Evolutionary conservation across 2,888 invertebrate species (phyloP), one percentile per base, ranked within the genome.

Genomic region (Melanostoma scalare): DNA sequence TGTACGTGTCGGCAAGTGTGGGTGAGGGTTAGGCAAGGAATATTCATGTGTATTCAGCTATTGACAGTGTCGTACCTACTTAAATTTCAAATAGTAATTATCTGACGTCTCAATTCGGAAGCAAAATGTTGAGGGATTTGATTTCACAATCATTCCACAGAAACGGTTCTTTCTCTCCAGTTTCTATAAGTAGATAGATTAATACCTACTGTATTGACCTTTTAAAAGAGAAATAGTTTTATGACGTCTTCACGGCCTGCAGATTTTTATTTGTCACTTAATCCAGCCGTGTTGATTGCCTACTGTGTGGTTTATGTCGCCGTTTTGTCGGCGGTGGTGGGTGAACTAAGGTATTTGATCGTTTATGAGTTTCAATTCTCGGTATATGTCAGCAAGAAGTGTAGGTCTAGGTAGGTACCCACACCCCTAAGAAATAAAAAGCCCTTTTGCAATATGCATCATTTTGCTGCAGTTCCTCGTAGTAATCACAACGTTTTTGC

Each of bases 11-110:
- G 60, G 42, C 42, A 50, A 69, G 69, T 76, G 76, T 81, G 75
- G 80, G 80, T 81, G 76, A 76, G 58, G 80, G 65, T 80, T 68
- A 68, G 53, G 40, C 40, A 50, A 74, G 53, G 55, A 68, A 74
- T 79, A 44, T 55, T 53, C 56, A 67, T 52, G 20, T 20, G 46
- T 60, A 38, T 36, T 42, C 20, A 63, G 36, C 48, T 63, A 36
- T 1, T 50, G n/a, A 30, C 38, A 50, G 63, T 63, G 38, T n/a
- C 38, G 63, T 31, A 63, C 6, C 31, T 63, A 30, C 1, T 36
- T 36, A 20, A 20, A 20, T 20, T 20, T 20, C 20, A 20, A 20
- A 20, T 20, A 20, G 20, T 20, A 20, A 20, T 20, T 20, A 20
- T 20, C 20, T 20, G 20, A 20, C 20, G 20, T 20, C 20, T 20